Evolutionary conservation across 2,113 vertebrate species (phyloP).

Genomic region (Calonectris borealis): DNA sequence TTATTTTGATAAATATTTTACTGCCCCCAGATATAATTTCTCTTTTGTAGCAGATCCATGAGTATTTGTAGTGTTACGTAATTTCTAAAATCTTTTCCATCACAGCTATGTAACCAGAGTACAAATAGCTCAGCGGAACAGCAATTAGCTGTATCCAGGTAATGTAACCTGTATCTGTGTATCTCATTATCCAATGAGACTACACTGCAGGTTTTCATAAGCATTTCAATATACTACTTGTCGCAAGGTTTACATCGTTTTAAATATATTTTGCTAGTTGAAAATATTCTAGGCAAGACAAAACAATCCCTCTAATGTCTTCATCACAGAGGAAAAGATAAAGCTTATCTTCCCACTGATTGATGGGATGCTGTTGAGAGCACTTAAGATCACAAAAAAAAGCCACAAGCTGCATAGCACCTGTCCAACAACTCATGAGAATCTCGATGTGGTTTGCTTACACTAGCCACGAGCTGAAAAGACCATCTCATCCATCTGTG

Average conservation of each 20-base stretch:
- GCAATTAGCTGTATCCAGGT: not conserved
- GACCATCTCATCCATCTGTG: not conserved
- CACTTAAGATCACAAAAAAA: not conserved
- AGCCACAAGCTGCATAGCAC: not conserved
- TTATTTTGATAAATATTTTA: not conserved
- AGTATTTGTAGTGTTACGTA: not conserved
- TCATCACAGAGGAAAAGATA: not conserved
- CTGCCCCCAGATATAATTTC: not conserved
- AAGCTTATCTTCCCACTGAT: not conserved
- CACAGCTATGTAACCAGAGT: not conserved
- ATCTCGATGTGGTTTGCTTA: not conserved
- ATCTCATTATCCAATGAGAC: not conserved
- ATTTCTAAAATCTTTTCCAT: not conserved
- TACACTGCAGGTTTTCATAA: not conserved
- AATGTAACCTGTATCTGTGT: rapidly evolving
- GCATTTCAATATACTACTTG: not conserved
- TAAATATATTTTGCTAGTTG: not conserved
- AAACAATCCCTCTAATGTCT: not conserved
- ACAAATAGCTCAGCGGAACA: not conserved
- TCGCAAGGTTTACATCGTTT: not conserved
- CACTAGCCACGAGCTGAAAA: not conserved
- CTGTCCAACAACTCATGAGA: not conserved
- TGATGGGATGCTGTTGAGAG: not conserved
- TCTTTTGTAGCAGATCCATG: not conserved
- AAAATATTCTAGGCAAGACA: not conserved